Conservation (phyloP, 2,113 vertebrate genomes). For the Cercopithecus mona region DNA sequence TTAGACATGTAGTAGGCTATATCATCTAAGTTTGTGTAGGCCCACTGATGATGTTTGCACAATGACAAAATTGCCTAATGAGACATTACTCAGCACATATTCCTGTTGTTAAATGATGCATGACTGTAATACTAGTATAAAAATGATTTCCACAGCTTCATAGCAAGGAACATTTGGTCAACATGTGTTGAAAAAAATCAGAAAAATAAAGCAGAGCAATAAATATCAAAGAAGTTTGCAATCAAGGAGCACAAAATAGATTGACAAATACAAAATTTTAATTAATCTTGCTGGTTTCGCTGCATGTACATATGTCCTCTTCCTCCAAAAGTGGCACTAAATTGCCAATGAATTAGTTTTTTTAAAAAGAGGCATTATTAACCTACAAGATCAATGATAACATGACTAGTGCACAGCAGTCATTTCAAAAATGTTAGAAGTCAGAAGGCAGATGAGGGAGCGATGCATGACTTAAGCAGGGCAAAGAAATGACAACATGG, state of each 20-base stretch:
- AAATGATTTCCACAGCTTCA: conserved; percentile 1
- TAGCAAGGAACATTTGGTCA: not conserved
- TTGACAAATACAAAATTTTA: not conserved
- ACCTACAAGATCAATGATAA: not conserved
- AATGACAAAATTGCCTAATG: not conserved
- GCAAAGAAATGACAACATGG: not conserved
- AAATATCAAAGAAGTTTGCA: not conserved
- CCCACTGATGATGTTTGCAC: not conserved
- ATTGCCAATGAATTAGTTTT: not conserved
- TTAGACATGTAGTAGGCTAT: too few relatives aligned
- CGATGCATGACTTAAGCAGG: not conserved
- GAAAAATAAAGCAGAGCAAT: conserved; percentile 7
- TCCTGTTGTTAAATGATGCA: not conserved
- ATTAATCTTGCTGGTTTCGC: not conserved
- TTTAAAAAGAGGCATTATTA: not conserved
- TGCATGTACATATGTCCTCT: not conserved
- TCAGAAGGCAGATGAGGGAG: not conserved
- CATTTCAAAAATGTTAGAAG: not conserved
- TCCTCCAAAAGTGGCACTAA: not conserved
- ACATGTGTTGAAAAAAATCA: not conserved
- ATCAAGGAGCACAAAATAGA: not conserved
- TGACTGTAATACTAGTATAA: not conserved
- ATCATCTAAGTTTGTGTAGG: not conserved
- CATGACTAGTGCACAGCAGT: not conserved
- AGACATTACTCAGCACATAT: not conserved